phyloP scores from a whole-genome alignment of 2,888 invertebrate species.

The Patella caerulea region DNA sequence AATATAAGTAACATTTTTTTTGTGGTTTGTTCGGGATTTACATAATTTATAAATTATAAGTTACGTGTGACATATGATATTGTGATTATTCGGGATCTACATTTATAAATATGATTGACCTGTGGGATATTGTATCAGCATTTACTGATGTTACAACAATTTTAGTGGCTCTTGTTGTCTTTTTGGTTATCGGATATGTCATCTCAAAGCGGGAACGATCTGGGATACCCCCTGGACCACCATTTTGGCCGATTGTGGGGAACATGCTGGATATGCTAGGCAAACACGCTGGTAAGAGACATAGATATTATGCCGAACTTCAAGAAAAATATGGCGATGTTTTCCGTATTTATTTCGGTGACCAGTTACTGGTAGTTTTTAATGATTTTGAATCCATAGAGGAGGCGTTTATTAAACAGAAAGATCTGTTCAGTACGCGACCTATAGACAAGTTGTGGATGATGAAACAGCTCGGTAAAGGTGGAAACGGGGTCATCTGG shows the following conservation, averaged over 20 bases:
- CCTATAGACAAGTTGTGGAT: background rate
- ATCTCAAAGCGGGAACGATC: background rate
- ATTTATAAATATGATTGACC: too few relatives aligned
- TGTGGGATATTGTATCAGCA: too few relatives aligned
- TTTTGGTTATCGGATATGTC: background rate
- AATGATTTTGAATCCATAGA: background rate
- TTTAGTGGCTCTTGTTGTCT: background rate
- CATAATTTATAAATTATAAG: too few relatives aligned
- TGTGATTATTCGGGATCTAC: too few relatives aligned
- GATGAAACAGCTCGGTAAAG: background rate
- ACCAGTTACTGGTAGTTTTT: background rate
- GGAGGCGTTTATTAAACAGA: conserved; percentile 1
- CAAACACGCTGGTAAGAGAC: background rate
- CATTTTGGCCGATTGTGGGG: background rate
- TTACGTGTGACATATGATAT: too few relatives aligned
- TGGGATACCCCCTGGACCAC: background rate
- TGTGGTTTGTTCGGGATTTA: too few relatives aligned
- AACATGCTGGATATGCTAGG: background rate
- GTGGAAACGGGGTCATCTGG: conserved; percentile 45
- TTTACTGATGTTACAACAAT: background rate
- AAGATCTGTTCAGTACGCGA: background rate
- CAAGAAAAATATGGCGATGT: background rate
- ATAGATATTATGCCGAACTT: background rate
- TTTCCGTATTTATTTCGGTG: background rate
- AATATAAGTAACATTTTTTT: too few relatives aligned